These are phyloP conservation scores for Pseudomyrmex concolor DNA, from an alignment of 1,140 invertebrate species.

Conservation along the genomic window DNA sequence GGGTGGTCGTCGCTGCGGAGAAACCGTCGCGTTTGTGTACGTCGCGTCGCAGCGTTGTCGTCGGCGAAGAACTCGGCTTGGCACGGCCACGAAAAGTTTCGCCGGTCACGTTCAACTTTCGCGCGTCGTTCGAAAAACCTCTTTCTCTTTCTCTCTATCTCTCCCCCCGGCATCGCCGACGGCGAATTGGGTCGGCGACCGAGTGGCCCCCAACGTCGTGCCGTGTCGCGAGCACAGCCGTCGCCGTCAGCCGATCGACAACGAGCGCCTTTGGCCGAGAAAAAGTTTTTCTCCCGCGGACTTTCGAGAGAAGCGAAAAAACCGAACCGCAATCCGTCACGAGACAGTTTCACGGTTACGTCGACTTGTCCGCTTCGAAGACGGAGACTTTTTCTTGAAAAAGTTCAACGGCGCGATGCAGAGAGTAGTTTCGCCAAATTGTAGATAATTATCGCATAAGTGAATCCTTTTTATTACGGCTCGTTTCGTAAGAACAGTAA, in stretches of 20 bases:
- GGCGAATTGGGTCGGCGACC: conserved; percentile 79
- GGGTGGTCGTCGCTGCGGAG: conserved; percentile 32
- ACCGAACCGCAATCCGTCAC: conserved; percentile 11
- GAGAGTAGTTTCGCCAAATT: not conserved
- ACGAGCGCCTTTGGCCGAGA: conserved; percentile 32
- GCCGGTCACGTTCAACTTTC: conserved; percentile 81
- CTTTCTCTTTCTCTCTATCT: conserved; percentile 1
- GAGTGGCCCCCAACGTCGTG: conserved; percentile 56
- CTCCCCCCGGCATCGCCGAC: conserved; percentile 4
- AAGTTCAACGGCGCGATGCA: not conserved
- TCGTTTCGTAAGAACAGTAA: not conserved
- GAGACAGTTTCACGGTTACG: not conserved
- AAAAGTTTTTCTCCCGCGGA: conserved; percentile 55
- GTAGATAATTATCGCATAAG: not conserved
- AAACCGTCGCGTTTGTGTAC: conserved; percentile 23
- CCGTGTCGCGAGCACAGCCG: conserved; percentile 50
- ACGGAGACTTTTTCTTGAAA: not conserved
- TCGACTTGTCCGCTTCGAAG: not conserved
- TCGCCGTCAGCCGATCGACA: conserved; percentile 14
- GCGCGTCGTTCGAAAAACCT: conserved; percentile 78
- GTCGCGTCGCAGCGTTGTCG: not conserved
- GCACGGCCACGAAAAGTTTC: conserved; percentile 79
- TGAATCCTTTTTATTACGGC: not conserved
- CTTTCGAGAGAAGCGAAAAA: not conserved
- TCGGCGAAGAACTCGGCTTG: conserved; percentile 41